These are phyloP conservation scores for Trematocara unimaculatum DNA, from an alignment of 2,113 vertebrate species.

Conservation along the genomic window DNA sequence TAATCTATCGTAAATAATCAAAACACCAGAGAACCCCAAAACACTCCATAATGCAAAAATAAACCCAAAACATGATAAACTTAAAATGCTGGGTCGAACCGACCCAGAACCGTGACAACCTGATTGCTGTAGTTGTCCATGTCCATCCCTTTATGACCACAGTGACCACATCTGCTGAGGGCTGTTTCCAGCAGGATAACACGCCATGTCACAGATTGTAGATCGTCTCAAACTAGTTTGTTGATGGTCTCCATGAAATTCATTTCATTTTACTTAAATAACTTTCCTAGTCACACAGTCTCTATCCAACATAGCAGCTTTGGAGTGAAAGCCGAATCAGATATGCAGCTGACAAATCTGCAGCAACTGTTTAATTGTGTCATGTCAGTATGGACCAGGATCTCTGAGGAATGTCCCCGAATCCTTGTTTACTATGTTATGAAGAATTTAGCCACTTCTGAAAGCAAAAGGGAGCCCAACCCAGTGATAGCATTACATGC, in stretches of 20 bases:
- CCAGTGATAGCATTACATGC: not conserved
- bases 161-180: not conserved
- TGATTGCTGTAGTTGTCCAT: not conserved
- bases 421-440: not conserved
- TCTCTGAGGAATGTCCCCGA: not conserved
- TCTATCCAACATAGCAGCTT: not conserved
- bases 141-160: not conserved
- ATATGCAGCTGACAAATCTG: not conserved
- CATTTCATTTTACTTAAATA: not conserved
- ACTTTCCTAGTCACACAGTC: not conserved
- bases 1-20: no score
- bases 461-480: not conserved
- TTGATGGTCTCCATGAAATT: not conserved
- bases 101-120: no score
- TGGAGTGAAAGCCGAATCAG: not conserved
- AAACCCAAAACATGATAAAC: no score
- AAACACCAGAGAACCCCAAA: no score
- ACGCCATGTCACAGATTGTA: not conserved
- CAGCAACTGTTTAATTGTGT: not conserved
- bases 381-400: not conserved
- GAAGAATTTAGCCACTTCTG: not conserved
- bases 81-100: no score
- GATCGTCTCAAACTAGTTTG: not conserved
- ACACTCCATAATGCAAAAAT: no score
- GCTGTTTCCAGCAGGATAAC: not conserved